Percentiles rank a stretch among this genome's conserved stretches.
Conservation (phyloP, 2,113 vertebrate species). For the Sturnus vulgaris region DNA sequence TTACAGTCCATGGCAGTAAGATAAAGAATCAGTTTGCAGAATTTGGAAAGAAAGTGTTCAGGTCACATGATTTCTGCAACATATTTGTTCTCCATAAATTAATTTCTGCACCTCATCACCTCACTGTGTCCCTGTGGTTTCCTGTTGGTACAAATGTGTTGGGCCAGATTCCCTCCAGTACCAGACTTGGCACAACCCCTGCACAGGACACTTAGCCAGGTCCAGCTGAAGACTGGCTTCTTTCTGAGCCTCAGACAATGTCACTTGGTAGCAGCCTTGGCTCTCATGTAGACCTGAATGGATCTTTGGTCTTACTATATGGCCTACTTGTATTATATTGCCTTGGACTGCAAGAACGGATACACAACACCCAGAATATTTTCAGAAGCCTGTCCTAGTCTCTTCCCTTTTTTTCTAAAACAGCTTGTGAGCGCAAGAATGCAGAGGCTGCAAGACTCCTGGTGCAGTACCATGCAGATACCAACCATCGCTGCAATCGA, state of each 20-base stretch:
- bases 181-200: not conserved
- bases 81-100: not conserved
- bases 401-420: not conserved
- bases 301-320: not conserved
- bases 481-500: constrained; percentile 81
- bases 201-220: not conserved
- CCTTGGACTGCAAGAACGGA: not conserved
- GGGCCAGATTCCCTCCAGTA: not conserved
- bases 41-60: not conserved
- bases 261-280: not conserved
- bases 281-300: not conserved
- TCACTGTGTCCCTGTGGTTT: not conserved
- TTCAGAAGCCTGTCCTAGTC: not conserved
- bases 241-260: not conserved
- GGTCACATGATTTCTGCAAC: not conserved
- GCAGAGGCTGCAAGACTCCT: constrained; percentile 75
- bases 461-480: constrained; percentile 74
- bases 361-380: not conserved
- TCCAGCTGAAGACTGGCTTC: not conserved
- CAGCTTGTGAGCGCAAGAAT: constrained; percentile 87
- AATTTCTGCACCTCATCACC: not conserved
- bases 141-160: not conserved
- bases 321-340: not conserved
- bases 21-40: not conserved
- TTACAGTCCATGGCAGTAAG: not conserved